Percentiles rank a stretch among this genome's conserved stretches.
Evolutionary conservation across 2,888 invertebrate genomes (phyloP).

Genomic region (Ariolimax columbianus): DNA sequence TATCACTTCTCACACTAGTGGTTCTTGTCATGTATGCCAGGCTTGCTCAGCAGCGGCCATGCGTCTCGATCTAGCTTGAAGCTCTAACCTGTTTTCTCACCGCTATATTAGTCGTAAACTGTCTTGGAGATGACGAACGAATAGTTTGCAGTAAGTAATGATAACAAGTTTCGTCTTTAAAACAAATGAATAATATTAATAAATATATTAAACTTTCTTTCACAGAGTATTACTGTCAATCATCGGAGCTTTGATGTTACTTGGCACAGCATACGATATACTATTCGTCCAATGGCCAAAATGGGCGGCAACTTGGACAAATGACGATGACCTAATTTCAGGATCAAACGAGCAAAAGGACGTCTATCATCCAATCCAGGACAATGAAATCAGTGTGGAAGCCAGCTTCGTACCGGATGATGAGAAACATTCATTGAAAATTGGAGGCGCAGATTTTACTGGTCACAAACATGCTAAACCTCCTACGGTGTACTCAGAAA

Average conservation of each 20-base stretch:
- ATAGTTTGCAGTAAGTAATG: too few species aligned
- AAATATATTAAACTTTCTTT: neutral
- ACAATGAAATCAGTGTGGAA: neutral
- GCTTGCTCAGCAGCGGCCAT: too few species aligned
- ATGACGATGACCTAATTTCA: neutral
- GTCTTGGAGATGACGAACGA: too few species aligned
- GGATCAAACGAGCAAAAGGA: neutral
- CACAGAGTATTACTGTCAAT: slow-evolving; percentile 48
- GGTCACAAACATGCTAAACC: neutral
- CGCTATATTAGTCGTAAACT: too few species aligned
- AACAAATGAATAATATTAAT: too few species aligned
- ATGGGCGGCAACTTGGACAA: slow-evolving; percentile 24
- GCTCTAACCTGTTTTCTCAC: too few species aligned
- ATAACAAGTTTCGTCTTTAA: too few species aligned
- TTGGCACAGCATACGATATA: slow-evolving; percentile 52
- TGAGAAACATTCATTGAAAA: neutral
- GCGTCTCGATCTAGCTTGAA: too few species aligned
- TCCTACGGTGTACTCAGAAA: neutral
- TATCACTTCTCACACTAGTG: too few species aligned
- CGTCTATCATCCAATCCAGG: slow-evolving; percentile 11
- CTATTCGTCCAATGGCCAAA: slow-evolving; percentile 51
- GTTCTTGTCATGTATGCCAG: too few species aligned
- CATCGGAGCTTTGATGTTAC: slow-evolving; percentile 41
- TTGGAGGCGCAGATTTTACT: neutral
- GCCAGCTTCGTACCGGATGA: neutral